Conservation (phyloP, 1,140 invertebrate genomes). For the Teleopsis dalmanni region DNA sequence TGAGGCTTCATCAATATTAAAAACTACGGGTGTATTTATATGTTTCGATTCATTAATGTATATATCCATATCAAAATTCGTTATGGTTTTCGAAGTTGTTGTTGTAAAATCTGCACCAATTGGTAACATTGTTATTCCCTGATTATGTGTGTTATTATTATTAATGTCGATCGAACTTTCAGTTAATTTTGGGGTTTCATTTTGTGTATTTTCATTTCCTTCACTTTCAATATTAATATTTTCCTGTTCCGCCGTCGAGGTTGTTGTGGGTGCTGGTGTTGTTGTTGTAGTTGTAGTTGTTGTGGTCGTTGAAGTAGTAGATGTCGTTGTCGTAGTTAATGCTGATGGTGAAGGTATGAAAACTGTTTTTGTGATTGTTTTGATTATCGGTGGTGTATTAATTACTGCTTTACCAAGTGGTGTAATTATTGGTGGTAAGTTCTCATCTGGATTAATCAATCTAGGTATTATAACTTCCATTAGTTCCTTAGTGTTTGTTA, state of each 20-base stretch:
- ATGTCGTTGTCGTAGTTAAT: constrained; percentile 8
- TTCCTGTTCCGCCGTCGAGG: neutral
- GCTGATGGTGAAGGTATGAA: constrained; percentile 21
- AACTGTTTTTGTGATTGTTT: constrained; percentile 36
- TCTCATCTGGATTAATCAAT: constrained; percentile 25
- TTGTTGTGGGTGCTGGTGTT: constrained; percentile 18
- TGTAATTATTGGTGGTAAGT: constrained; percentile 46
- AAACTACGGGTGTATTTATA: constrained; percentile 28
- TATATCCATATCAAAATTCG: too few relatives aligned
- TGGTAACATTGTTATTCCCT: neutral
- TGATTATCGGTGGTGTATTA: constrained; percentile 44
- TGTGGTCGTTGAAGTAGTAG: neutral
- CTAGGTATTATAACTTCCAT: constrained; percentile 26
- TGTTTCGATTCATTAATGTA: too few relatives aligned
- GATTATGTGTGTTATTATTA: neutral
- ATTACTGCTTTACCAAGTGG: constrained; percentile 46
- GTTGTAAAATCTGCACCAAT: too few relatives aligned
- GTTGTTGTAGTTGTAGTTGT: constrained; percentile 11
- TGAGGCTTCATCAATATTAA: constrained; percentile 27
- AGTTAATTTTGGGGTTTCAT: neutral
- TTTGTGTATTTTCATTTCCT: neutral
- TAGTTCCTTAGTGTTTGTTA: constrained; percentile 21
- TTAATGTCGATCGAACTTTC: neutral
- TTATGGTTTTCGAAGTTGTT: too few relatives aligned
- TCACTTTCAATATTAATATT: neutral